phyloP scores from a whole-genome alignment of 2,797 vertebrate genomes.

The Echeneis naucrates region DNA sequence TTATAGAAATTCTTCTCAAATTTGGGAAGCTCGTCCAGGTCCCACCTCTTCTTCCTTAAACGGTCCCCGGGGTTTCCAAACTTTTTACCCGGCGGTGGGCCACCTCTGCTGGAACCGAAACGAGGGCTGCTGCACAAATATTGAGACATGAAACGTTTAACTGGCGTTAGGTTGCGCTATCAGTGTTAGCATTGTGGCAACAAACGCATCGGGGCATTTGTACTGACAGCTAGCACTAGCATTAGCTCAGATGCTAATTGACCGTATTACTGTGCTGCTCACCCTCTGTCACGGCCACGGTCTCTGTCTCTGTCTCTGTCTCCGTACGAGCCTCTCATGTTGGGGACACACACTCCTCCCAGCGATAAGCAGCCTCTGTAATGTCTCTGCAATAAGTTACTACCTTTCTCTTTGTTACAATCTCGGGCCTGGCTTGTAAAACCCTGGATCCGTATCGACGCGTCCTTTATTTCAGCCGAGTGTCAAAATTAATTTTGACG shows the following conservation, averaged over 20 bases:
- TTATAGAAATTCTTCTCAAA: conserved; percentile 98
- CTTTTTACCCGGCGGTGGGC: conserved; percentile 88
- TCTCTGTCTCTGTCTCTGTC: conserved; percentile 90
- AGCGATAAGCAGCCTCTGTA: neutral
- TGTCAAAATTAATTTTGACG: neutral
- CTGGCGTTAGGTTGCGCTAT: fast-evolving
- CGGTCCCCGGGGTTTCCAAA: conserved; percentile 96
- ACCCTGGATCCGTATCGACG: neutral
- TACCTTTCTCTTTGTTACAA: neutral
- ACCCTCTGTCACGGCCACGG: conserved; percentile 90
- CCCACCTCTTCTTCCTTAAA: conserved; percentile 95
- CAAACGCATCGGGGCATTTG: neutral
- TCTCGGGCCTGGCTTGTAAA: conserved; percentile 30
- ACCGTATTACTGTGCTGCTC: conserved; percentile 31
- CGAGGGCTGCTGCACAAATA: conserved; percentile 72
- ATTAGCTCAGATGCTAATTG: conserved; percentile 21
- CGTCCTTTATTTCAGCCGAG: neutral
- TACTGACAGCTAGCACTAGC: neutral
- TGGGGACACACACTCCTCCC: neutral
- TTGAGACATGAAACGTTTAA: neutral
- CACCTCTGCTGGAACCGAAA: conserved; percentile 86
- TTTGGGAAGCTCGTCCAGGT: conserved; percentile 92
- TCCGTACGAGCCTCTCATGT: conserved; percentile 83
- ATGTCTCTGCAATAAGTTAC: neutral
- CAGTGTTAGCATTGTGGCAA: fast-evolving